A percentile compares a stretch with the other conserved stretches of the same genome.
phyloP scores from a whole-genome alignment of 1,140 invertebrate species.

The Drosophila kanapiae region DNA sequence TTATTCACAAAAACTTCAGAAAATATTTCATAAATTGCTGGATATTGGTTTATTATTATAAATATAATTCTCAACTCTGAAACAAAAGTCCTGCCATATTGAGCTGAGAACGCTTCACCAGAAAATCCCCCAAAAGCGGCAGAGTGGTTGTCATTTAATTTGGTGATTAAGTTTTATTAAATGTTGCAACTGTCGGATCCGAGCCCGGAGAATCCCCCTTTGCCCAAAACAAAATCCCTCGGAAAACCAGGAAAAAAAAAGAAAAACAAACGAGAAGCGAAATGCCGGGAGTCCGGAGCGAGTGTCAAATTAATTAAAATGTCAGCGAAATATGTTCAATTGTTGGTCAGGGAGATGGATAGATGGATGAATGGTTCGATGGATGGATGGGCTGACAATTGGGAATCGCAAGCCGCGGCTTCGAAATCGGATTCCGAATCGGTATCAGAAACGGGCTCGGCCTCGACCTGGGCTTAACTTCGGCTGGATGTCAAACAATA shows the following conservation, averaged over 20 bases:
- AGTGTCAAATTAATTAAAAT: conserved; percentile 85
- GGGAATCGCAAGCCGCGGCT: conserved; percentile 2
- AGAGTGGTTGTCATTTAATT: conserved; percentile 45
- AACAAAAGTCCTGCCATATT: too few relatives aligned
- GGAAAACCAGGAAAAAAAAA: conserved; percentile 9
- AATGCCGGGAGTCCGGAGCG: conserved; percentile 37
- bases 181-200: conserved; percentile 49
- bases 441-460: conserved; percentile 21
- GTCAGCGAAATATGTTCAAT: conserved; percentile 84
- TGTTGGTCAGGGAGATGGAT: conserved; percentile 68
- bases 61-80: too few relatives aligned
- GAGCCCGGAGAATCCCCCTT: conserved; percentile 49
- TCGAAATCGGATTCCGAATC: conserved; percentile 32
- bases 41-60: too few relatives aligned
- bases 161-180: conserved; percentile 69
- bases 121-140: not conserved
- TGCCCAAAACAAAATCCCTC: conserved; percentile 11
- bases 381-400: conserved; percentile 33
- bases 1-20: too few relatives aligned
- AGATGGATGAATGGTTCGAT: conserved; percentile 46
- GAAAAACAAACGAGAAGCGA: conserved; percentile 4
- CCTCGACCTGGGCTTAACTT: conserved; percentile 25
- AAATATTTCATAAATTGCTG: too few relatives aligned
- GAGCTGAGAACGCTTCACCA: not conserved
- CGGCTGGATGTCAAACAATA: conserved; percentile 66